A percentile compares a stretch with the other conserved stretches of the same genome.
phyloP scores from a whole-genome alignment of 1,140 invertebrate genomes.

The Lucilia cuprina region DNA sequence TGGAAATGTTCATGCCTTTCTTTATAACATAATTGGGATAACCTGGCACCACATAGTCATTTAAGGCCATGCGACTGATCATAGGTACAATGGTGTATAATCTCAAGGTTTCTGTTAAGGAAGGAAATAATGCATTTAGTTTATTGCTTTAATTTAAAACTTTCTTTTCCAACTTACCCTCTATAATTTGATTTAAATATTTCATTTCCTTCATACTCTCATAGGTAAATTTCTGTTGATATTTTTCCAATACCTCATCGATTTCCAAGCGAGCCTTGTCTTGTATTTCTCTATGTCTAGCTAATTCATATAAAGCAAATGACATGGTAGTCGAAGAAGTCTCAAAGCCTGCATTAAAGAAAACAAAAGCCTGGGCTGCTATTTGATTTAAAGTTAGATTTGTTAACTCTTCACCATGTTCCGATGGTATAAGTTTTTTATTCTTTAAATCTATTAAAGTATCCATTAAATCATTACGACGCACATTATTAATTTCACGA shows the following conservation, averaged over 20 bases:
- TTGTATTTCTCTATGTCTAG: constrained; percentile 68
- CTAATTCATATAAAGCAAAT: constrained; percentile 67
- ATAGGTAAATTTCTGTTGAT: constrained; percentile 61
- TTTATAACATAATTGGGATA: constrained; percentile 55
- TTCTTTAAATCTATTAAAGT: constrained; percentile 56
- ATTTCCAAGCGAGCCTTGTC: constrained; percentile 67
- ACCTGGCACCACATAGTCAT: constrained; percentile 61
- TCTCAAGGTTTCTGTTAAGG: constrained; percentile 53
- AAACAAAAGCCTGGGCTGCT: constrained; percentile 48
- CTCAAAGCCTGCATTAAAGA: constrained; percentile 65
- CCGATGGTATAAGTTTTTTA: constrained; percentile 38
- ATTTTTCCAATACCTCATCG: constrained; percentile 53
- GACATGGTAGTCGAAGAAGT: constrained; percentile 66
- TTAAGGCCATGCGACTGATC: constrained; percentile 60
- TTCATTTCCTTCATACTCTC: constrained; percentile 67
- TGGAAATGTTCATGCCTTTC: constrained; percentile 59
- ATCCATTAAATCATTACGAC: constrained; percentile 60
- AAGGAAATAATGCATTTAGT: constrained; percentile 17
- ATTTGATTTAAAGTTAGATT: constrained; percentile 42
- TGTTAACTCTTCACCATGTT: constrained; percentile 44
- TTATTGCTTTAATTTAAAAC: not conserved
- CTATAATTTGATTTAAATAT: constrained; percentile 69
- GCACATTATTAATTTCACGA: constrained; percentile 55
- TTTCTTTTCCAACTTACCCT: constrained; percentile 41
- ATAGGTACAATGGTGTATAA: constrained; percentile 61